Base-by-base conservation (phyloP, 2,113 vertebrate species). In the Oncorhynchus keta region DNA sequence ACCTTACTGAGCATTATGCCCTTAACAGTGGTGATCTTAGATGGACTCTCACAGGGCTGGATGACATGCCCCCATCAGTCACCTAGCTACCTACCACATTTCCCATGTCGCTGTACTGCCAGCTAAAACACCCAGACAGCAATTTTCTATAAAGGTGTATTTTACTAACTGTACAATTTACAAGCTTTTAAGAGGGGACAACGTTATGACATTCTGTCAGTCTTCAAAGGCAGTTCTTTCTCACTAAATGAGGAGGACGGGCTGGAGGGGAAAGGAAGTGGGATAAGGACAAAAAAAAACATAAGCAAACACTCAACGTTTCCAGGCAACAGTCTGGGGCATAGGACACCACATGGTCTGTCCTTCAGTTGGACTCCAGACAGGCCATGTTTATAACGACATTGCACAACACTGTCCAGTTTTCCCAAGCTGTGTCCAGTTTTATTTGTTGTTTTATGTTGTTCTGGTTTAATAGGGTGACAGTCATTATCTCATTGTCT, bases 151-250 rank as follows among this genome's bases (percentile, higher is more conserved):
- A 64, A 64, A 70, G 66, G 28, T 75, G 71, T 59, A 28, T 76
- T 74, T 76, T 70, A 72, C 72, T 32, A 45, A 45, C 39, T 45
- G 39, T 11, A 64, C 7, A 30, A 16, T 77, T 82, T 78, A 77
- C 22, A 67, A 61, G 55, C 35, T 18, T 72, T 75, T 66, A n/a
- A 77, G 75, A 78, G 62, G 77, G 67, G 75, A 76, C 49, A 59
- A 18, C 76, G 75, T 82, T 68, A 87, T 72, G 57, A 72, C 66
- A 49, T 51, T 62, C 75, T 32, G 73, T 24, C 30, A 5, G n/a
- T 70, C 76, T 45, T 85, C 82, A 79, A 79, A 78, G 51, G 55
- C 61, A 74, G 75, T 74, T 71, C 72, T 79, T 75, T 79, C 73
- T 69, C 57, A 51, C 20, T 77, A 76, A 81, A 83, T 62, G 73